These are phyloP conservation scores for Drosophila neocordata DNA, from an alignment of 1,140 invertebrate species.

Conservation along the genomic window DNA sequence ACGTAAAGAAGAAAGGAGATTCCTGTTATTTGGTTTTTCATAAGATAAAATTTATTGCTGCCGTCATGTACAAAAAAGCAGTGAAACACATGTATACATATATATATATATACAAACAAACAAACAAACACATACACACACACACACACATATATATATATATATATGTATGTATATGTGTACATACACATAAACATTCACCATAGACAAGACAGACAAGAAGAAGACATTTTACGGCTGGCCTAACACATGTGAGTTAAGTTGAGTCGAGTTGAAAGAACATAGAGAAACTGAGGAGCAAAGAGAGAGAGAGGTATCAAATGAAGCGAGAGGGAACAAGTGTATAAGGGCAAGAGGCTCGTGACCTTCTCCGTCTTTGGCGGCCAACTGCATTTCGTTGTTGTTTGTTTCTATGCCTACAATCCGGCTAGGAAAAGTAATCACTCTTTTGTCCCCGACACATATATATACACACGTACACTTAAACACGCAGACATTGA, in stretches of 20 bases:
- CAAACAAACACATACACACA: neutral
- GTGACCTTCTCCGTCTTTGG: constrained; percentile 74
- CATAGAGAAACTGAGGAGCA: neutral
- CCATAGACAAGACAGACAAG: constrained; percentile 25
- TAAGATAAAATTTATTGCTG: constrained; percentile 80
- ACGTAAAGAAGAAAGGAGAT: constrained; percentile 6
- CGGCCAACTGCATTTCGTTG: constrained; percentile 49
- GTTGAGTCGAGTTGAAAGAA: neutral
- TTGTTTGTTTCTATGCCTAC: constrained; percentile 17
- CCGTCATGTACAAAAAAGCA: constrained; percentile 58
- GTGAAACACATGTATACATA: constrained; percentile 51
- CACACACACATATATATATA: constrained; percentile 20
- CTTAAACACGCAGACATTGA: constrained; percentile 11
- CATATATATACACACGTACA: constrained; percentile 16
- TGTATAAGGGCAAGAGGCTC: constrained; percentile 29
- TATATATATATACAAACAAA: constrained; percentile 23
- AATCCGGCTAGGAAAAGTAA: constrained; percentile 54
- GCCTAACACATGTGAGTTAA: constrained; percentile 15
- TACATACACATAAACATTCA: neutral
- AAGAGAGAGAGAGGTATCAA: neutral
- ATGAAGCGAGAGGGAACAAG: constrained; percentile 11
- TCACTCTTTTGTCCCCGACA: constrained; percentile 57
- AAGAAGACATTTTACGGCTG: constrained; percentile 54
- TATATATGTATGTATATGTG: constrained; percentile 20
- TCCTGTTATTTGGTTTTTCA: constrained; percentile 72